A percentile compares a stretch with the other conserved stretches of the same genome.
phyloP scores from a whole-genome alignment of 2,888 invertebrate genomes.

The Deilephila porcellus region DNA sequence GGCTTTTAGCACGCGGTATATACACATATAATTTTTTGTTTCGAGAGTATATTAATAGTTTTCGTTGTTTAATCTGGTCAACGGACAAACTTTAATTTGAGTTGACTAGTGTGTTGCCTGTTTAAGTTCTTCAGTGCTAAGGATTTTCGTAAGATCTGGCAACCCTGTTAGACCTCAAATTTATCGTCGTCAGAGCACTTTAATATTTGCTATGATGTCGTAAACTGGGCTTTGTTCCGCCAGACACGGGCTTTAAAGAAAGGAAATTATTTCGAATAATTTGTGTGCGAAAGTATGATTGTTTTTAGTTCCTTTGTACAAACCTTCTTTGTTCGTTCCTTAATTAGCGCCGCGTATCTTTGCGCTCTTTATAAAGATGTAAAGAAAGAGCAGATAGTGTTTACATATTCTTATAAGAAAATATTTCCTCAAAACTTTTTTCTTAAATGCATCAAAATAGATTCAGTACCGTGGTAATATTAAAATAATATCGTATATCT shows the following conservation, averaged over 20 bases:
- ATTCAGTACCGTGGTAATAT: neutral
- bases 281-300: conserved; percentile 27
- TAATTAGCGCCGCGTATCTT: conserved; percentile 22
- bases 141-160: neutral
- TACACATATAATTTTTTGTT: no score
- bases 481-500: neutral
- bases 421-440: neutral
- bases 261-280: conserved; percentile 23
- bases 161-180: conserved; percentile 38
- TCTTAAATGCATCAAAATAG: neutral
- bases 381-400: conserved; percentile 12
- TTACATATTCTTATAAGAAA: neutral
- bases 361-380: conserved; percentile 6
- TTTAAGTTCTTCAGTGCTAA: neutral
- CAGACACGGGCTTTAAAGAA: conserved; percentile 19
- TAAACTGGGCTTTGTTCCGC: conserved; percentile 28
- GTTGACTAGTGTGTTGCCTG: no score
- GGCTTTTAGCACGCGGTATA: no score
- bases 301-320: conserved; percentile 23
- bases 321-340: conserved; percentile 20
- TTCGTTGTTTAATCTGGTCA: no score
- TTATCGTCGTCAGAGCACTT: conserved; percentile 38
- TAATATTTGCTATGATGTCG: conserved; percentile 28
- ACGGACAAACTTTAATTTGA: no score
- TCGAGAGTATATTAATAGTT: no score